Conservation (phyloP, 2,797 vertebrate species). For the Propithecus deckenii region DNA sequence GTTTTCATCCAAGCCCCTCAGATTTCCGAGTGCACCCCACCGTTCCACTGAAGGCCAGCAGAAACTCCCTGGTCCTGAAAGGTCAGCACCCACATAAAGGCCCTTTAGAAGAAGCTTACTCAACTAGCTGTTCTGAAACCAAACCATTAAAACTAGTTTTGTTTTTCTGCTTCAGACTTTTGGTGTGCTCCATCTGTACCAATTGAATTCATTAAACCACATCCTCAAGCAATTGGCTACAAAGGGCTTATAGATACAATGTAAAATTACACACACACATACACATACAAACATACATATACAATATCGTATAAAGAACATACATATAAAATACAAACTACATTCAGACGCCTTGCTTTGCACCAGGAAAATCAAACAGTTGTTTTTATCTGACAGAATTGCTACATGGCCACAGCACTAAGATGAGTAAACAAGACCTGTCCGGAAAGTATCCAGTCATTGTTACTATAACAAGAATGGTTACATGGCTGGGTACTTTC, state of each 20-base stretch:
- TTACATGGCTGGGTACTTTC: too few species aligned
- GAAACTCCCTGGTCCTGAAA: not conserved
- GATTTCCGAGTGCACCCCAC: not conserved
- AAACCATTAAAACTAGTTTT: constrained; percentile 17
- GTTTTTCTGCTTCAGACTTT: constrained; percentile 34
- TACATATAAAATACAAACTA: constrained; percentile 6
- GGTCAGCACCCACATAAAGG: not conserved
- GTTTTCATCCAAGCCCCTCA: not conserved
- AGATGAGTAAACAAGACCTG: not conserved
- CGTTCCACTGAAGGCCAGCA: not conserved
- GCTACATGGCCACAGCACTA: not conserved
- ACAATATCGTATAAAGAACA: not conserved
- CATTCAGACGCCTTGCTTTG: not conserved
- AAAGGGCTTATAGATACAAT: constrained; percentile 20
- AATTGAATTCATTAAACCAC: not conserved
- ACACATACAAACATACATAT: not conserved
- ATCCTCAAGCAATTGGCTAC: not conserved
- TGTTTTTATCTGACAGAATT: not conserved
- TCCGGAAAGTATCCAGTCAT: too few species aligned
- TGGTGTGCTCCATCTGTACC: not conserved
- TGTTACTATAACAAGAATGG: too few species aligned
- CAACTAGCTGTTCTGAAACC: not conserved
- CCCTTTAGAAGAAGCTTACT: not conserved
- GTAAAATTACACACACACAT: not conserved
- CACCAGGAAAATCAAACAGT: not conserved